Base-by-base conservation (phyloP, 2,113 vertebrate species). In the Gavia stellata region DNA sequence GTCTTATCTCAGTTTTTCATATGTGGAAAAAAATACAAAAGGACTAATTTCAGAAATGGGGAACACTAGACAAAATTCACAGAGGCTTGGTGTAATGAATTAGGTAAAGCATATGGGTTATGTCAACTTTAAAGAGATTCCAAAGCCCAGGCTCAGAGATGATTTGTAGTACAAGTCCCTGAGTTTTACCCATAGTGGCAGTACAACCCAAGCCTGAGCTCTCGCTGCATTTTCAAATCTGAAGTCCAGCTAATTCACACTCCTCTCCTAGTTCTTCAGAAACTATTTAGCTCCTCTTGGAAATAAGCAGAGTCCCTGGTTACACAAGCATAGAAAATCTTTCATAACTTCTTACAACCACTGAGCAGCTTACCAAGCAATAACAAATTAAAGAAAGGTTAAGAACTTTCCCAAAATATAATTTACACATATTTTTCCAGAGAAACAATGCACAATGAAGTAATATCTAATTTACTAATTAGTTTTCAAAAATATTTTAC, bases 1-100 rank as follows among this genome's bases (percentile, higher is more conserved):
- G 47, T 38, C 66, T 95, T 88, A 88, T 93, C 79, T 93, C 63
- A 5, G 36, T 74, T 94, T 92, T 95, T 91, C 89, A 66, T 83
- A 67, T 36, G 47, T 52, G 24, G 50, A 45, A 92, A 91, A 94
- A 74, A 49, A 38, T 14, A 61, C n/a, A 66, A 70, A 82, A 77
- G 18, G 15, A 36, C 28, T 71, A 88, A 45, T 66, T 87, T 56
- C 19, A 86, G 47, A 86, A 75, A 42, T 59, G 14, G 8, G n/a
- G 25, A 89, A 52, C 0, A 14, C 4, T 18, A 56, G 34, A 47
- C 66, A 16, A 58, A 92, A 77, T 73, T 78, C 59, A 29, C 9
- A 25, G 16, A 14, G 55, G 10, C n/a, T 91, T 53, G 26, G 4
- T 83, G 23, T 31, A 86, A 65, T n/a, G 52, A 84, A 47, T 71